A percentile compares a stretch with the other conserved stretches of the same genome.
phyloP scores from a whole-genome alignment of 92 coral and sea anemone genomes.

The Palythoa grandiflora region DNA sequence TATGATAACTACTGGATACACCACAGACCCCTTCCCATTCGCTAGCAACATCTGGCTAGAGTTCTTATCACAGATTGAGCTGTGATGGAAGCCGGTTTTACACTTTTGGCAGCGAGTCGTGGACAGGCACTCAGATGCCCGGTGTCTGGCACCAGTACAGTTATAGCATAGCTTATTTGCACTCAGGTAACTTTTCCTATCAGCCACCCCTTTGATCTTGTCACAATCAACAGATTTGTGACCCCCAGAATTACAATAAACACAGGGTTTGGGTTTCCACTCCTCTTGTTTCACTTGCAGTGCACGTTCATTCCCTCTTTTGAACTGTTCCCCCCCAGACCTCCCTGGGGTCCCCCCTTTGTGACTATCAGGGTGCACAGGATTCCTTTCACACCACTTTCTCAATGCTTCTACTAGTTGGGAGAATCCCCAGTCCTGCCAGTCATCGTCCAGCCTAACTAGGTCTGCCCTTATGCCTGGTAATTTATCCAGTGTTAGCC shows the following conservation, averaged over 20 bases:
- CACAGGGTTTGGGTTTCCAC: conserved; percentile 62
- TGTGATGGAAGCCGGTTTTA: conserved; percentile 64
- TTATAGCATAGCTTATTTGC: conserved; percentile 65
- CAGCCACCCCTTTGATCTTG: conserved; percentile 58
- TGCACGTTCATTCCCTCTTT: conserved; percentile 17
- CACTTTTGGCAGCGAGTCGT: conserved; percentile 60
- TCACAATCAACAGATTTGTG: conserved; percentile 70
- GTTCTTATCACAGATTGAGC: conserved; percentile 65
- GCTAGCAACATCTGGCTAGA: conserved; percentile 59
- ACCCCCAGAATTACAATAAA: conserved; percentile 56
- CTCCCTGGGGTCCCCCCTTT: conserved; percentile 41
- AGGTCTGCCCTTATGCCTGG: conserved; percentile 64
- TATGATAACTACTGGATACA: conserved; percentile 65
- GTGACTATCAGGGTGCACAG: conserved; percentile 29
- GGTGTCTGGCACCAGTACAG: conserved; percentile 66
- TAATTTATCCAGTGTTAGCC: conserved; percentile 16
- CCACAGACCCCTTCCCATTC: conserved; percentile 52
- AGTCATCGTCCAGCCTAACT: conserved; percentile 44
- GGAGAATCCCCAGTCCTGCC: conserved; percentile 53
- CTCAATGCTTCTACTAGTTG: conserved; percentile 47
- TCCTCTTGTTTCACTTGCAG: conserved; percentile 57
- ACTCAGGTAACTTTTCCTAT: conserved; percentile 52
- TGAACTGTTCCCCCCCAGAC: conserved; percentile 24
- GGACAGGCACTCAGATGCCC: conserved; percentile 62
- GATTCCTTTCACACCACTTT: conserved; percentile 53